These are phyloP conservation scores for Chymomyza amoena DNA, from an alignment of 2,888 invertebrate species.

Conservation along the genomic window DNA sequence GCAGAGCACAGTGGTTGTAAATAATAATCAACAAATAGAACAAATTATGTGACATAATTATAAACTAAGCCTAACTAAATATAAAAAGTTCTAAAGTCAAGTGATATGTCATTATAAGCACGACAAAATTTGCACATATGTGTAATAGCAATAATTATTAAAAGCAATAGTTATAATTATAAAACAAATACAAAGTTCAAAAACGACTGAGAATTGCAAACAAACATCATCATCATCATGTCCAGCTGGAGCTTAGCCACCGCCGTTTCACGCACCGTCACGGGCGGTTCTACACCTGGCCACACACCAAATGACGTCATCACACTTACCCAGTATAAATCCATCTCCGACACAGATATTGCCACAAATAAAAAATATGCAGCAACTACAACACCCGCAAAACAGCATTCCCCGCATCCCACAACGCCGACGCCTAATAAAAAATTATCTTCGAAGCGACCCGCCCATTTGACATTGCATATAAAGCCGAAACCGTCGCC, in stretches of 20 bases:
- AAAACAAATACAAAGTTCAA: conserved; percentile 15
- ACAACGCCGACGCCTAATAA: conserved; percentile 54
- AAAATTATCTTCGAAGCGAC: conserved; percentile 50
- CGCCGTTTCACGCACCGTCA: conserved; percentile 55
- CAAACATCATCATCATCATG: no score
- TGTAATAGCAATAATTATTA: conserved; percentile 6
- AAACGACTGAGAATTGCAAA: not conserved
- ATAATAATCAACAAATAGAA: not conserved
- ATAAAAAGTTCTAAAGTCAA: conserved; percentile 5
- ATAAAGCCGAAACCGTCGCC: conserved; percentile 32
- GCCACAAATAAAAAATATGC: conserved; percentile 9
- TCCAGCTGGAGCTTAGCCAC: conserved; percentile 66
- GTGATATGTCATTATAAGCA: conserved; percentile 14
- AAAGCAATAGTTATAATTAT: conserved; percentile 18
- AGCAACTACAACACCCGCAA: conserved; percentile 12
- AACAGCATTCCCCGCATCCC: conserved; percentile 33
- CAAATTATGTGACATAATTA: not conserved
- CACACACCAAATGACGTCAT: conserved; percentile 46
- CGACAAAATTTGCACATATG: conserved; percentile 14
- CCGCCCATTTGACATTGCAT: conserved; percentile 52
- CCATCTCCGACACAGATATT: conserved; percentile 39
- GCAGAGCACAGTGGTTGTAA: conserved; percentile 2
- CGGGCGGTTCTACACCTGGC: conserved; percentile 11
- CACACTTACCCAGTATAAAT: conserved; percentile 39
- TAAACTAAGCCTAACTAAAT: conserved; percentile 7